Conservation (phyloP, 2,888 invertebrate genomes). For the Caenorhabditis sulstoni region DNA sequence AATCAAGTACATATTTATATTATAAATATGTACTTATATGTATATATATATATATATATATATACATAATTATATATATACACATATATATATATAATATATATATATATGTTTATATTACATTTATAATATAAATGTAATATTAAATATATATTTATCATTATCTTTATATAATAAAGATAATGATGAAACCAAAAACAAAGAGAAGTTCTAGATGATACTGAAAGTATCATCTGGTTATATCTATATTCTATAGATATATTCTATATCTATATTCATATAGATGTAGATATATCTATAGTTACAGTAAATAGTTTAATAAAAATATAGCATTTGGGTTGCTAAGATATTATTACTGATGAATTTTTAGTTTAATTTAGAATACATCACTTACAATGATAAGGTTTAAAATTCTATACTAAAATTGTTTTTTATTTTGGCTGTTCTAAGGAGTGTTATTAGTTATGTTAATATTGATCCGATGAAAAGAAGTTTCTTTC, state of each 20-base stretch:
- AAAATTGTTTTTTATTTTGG: slow-evolving; percentile 64
- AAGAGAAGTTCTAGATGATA: too few relatives aligned
- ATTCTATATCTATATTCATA: slow-evolving; percentile 16
- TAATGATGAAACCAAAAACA: background rate
- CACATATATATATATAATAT: background rate
- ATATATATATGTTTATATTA: slow-evolving; percentile 29
- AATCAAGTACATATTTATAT: background rate
- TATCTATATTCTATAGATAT: slow-evolving; percentile 42
- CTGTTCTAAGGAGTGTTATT: slow-evolving; percentile 63
- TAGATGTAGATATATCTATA: slow-evolving; percentile 2
- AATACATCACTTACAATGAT: slow-evolving; percentile 73
- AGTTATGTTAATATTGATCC: slow-evolving; percentile 69
- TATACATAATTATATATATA: slow-evolving; percentile 16
- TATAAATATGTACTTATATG: slow-evolving; percentile 31
- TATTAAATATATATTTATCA: slow-evolving; percentile 14
- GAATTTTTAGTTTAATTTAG: slow-evolving; percentile 73
- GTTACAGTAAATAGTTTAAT: slow-evolving; percentile 67
- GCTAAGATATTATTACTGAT: slow-evolving; percentile 65
- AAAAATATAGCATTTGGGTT: slow-evolving; percentile 73
- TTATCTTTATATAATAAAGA: slow-evolving; percentile 38
- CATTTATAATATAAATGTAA: slow-evolving; percentile 43
- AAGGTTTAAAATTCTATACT: slow-evolving; percentile 71
- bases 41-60: slow-evolving; percentile 38
- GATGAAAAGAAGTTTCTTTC: slow-evolving; percentile 70
- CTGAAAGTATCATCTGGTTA: slow-evolving; percentile 10